Conservation (phyloP, 2,797 vertebrate species). For the Sardinella longiceps region DNA sequence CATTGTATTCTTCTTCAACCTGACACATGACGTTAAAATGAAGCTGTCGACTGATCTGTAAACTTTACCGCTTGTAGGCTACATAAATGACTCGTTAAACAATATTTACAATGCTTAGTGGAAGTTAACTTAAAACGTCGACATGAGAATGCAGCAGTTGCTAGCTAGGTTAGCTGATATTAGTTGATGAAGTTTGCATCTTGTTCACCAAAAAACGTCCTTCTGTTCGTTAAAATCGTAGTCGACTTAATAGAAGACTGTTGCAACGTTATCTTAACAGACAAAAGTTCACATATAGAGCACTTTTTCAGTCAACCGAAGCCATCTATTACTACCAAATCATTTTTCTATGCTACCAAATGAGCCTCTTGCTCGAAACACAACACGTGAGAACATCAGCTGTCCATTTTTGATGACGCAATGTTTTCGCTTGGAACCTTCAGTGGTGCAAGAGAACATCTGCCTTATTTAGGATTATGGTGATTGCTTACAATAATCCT, state of each 20-base stretch:
- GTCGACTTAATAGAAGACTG: background rate
- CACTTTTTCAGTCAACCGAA: background rate
- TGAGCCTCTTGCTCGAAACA: background rate
- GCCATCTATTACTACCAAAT: background rate
- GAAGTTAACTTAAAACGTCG: background rate
- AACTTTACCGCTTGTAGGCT: background rate
- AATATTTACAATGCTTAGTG: background rate
- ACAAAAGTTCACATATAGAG: background rate
- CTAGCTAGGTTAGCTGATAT: background rate
- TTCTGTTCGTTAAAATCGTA: background rate
- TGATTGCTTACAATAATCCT: background rate
- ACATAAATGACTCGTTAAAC: background rate
- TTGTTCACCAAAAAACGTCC: background rate
- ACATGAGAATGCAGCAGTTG: background rate
- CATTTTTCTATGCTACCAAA: no score
- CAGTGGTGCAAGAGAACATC: background rate
- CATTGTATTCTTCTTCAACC: conserved; percentile 69
- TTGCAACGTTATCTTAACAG: background rate
- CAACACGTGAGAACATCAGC: background rate
- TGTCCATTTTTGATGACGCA: conserved; percentile 53
- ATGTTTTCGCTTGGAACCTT: background rate
- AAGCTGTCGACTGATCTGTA: background rate
- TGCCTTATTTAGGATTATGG: background rate
- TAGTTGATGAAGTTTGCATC: background rate
- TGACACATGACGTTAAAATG: conserved; percentile 68